These are phyloP conservation scores for Antitype chi DNA, from an alignment of 2,888 invertebrate genomes.

Conservation along the genomic window DNA sequence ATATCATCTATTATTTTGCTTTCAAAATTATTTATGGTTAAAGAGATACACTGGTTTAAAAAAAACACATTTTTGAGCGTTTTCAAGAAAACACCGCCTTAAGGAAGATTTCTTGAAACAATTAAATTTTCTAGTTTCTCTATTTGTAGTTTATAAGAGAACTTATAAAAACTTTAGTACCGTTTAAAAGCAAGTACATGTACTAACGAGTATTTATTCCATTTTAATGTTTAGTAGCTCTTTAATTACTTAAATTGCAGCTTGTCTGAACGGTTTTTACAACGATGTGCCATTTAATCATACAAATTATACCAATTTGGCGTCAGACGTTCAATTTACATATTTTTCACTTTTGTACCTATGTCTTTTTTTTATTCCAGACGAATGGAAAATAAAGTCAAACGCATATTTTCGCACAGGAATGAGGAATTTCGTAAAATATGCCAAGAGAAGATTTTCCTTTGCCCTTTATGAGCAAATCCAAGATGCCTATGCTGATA, in stretches of 20 bases:
- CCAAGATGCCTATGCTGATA: too few species aligned
- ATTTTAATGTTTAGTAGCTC: conserved; percentile 34
- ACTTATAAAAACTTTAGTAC: conserved; percentile 6
- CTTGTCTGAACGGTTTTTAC: conserved; percentile 20
- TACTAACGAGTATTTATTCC: conserved; percentile 32
- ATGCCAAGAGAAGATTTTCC: neutral
- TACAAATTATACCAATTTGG: conserved; percentile 54
- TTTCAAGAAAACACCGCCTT: too few species aligned
- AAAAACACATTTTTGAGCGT: too few species aligned
- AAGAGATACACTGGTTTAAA: too few species aligned
- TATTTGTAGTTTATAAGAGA: conserved; percentile 16
- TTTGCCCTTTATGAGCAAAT: neutral
- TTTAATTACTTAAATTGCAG: conserved; percentile 50
- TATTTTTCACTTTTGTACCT: conserved; percentile 16
- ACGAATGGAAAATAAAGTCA: neutral
- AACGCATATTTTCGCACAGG: neutral
- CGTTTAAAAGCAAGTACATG: conserved; percentile 33
- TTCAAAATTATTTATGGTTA: too few species aligned
- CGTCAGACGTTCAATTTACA: conserved; percentile 49
- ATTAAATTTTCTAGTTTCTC: neutral
- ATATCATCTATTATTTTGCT: too few species aligned
- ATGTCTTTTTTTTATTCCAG: conserved; percentile 8
- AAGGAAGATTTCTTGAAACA: neutral
- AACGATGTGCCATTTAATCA: conserved; percentile 43
- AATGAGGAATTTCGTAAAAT: neutral